Conservation (phyloP, 2,113 vertebrate species). For the Boleophthalmus pectinirostris region DNA sequence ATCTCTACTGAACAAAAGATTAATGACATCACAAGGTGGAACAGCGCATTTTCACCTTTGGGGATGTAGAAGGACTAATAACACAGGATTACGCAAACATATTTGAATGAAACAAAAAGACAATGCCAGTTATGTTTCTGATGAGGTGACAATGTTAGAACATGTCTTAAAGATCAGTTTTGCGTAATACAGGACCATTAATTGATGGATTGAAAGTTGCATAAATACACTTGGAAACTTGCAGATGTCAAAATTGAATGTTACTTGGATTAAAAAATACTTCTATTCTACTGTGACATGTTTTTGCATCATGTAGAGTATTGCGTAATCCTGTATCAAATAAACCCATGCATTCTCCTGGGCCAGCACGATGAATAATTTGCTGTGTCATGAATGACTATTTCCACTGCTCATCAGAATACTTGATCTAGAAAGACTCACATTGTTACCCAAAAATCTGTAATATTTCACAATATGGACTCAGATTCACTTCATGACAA, state of each 20-base stretch:
- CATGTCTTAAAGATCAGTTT: no score
- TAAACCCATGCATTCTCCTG: neutral
- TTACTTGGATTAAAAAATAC: neutral
- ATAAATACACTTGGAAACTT: neutral
- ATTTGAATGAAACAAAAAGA: no score
- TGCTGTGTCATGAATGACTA: neutral
- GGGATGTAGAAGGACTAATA: no score
- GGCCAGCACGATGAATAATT: neutral
- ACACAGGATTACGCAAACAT: no score
- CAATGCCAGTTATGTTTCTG: no score
- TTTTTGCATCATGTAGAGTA: neutral
- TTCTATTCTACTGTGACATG: neutral
- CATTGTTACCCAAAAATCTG: neutral
- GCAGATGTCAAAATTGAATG: neutral
- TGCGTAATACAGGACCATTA: no score
- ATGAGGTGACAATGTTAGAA: no score
- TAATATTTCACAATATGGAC: neutral
- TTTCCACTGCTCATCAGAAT: neutral
- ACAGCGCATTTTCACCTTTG: no score
- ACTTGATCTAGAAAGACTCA: neutral
- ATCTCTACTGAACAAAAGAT: no score
- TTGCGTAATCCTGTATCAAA: slow-evolving; percentile 2
- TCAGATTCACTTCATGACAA: neutral
- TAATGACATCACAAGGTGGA: no score
- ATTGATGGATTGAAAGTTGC: neutral